Evolutionary conservation across 2,797 vertebrate genomes (phyloP), one percentile per base, ranked within the genome.

Genomic region (Poeciliopsis gracilis): DNA sequence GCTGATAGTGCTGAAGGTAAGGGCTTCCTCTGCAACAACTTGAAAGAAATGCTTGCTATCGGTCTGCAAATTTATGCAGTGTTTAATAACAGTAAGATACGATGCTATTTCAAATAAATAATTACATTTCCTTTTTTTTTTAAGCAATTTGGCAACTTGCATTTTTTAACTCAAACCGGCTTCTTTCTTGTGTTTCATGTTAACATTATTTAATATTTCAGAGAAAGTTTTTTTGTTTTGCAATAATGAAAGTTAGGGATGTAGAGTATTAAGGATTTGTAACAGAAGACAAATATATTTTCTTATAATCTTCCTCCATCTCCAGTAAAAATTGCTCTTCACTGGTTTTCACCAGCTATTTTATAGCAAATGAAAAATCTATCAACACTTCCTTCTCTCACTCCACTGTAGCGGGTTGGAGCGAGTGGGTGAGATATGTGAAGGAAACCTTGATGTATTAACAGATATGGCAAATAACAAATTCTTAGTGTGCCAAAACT

Each of bases 311-410:
- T 38, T 82, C 72, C 81, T 84, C 74, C 13, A 49, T 16, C 67
- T 82, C 77, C 63, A 69, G 77, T 72, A 66, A 66, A 41, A 41
- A 66, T 23, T 9, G 16, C 16, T 67, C 20, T 41, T 66, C 33
- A 11, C 18, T 6, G 61, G 1, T 66, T 66, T 38, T 23, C 33
- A 11, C 36, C 63, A 41, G 9, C 63, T 45, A 69, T 69, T 45
- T 69, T 69, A 45, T 45, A 81, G 76, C 79, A 78, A 85, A 86
- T 85, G 49, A 86, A 87, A 90, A 89, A 89, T 80, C 78, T 79
- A 84, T 85, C 84, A 83, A 86, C 89, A 86, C 82, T 82, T 85
- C 74, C 72, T 79, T 82, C 80, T 72, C 78, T 89, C 87, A 87
- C 83, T 77, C 59, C 51, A 81, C 11, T 36, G 71, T 84, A 81